Evolutionary conservation across 2,797 vertebrate species (phyloP).

Genomic region (Tympanoctomys barrerae): DNA sequence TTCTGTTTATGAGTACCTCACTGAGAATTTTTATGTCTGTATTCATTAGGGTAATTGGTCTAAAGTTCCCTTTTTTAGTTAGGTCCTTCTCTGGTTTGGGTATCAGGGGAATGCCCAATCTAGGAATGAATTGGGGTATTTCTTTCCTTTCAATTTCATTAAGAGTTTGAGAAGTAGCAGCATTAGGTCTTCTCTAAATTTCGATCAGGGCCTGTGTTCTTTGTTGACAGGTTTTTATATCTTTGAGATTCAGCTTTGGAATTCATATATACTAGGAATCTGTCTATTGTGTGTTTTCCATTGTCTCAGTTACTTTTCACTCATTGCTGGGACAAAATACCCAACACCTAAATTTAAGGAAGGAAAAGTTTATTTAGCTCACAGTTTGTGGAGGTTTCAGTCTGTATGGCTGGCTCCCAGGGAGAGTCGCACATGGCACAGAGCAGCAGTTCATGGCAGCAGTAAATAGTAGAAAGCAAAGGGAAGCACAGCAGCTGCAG

Average conservation of each 20-base stretch:
- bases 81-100: background rate
- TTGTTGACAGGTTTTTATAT: background rate
- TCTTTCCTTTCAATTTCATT: background rate
- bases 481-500: too few species aligned
- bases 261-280: background rate
- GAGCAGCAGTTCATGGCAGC: too few species aligned
- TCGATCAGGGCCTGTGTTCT: background rate
- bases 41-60: background rate
- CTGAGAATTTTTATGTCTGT: background rate
- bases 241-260: background rate
- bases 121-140: background rate
- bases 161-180: background rate
- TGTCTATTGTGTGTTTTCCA: background rate
- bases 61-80: background rate
- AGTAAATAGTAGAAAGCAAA: too few species aligned
- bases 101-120: background rate
- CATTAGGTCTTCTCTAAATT: background rate
- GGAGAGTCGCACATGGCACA: too few species aligned
- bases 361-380: too few species aligned
- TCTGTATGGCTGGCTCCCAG: too few species aligned
- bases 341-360: too few species aligned
- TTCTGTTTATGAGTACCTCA: background rate
- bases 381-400: too few species aligned
- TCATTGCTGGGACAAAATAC: too few species aligned
- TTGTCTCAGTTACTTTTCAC: too few species aligned